Evolutionary conservation across 2,888 invertebrate genomes (phyloP), one percentile per base, ranked within the genome.

Genomic region (Pseudococcus viburni): DNA sequence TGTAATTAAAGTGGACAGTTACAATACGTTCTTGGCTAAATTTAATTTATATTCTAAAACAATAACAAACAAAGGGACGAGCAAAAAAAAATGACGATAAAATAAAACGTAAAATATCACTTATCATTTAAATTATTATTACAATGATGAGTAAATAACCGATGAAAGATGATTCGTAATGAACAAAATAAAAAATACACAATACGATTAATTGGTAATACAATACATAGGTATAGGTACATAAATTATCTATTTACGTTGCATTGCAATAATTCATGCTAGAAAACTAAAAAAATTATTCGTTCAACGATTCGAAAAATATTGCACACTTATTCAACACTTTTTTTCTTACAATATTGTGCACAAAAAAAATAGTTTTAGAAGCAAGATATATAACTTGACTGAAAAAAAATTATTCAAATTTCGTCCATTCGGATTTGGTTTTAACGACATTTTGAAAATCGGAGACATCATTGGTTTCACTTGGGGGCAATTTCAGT

Each of bases 401-500:
- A 26, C 5, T 26, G 22, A n/a, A 33, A 33, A 1, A 3, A 33
- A 33, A 3, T 86, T 48, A 89, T n/a, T 89, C 89, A 83, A 89
- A 89, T 88, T 89, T 89, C 8, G 89, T 89, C 89, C 89, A 89
- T 84, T 89, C 89, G 26, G 89, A 89, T 80, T 89, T 89, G 15
- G 89, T 88, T 64, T 89, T 89, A 5, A 83, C 39, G 59, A 80
- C 48, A 84, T 83, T 85, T 77, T 87, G 55, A 83, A 64, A 80
- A 64, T 7, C 19, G 33, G 22, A 51, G 48, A 86, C 39, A n/a
- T 89, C 59, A 39, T 11, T 22, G 22, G 33, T 12, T 64, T 68
- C 80, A 17, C 84, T 85, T 1, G 64, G 11, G 12, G 86, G 68
- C 19, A 89, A 51, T 86, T 92, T 91, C 89, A 93, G 92, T 89